Percentiles rank a stretch among this genome's conserved stretches.
Evolutionary conservation across 2,888 invertebrate genomes (phyloP).

Genomic region (Aricia artaxerxes): DNA sequence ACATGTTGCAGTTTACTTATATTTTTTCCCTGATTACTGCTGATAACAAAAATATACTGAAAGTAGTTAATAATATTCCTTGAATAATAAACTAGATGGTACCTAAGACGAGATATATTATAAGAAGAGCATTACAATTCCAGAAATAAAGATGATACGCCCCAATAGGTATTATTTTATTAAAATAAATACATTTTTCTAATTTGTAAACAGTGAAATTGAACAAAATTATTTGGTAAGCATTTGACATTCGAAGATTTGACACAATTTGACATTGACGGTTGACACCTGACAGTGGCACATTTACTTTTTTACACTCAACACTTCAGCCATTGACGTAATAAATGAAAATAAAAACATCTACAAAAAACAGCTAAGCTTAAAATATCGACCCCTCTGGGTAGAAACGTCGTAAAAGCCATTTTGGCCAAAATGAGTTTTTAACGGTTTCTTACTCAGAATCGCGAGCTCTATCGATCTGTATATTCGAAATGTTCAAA

Average conservation of each 20-base stretch:
- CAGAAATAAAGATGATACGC: neutral
- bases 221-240: neutral
- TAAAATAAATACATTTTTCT: neutral
- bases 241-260: conserved; percentile 5
- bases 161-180: neutral
- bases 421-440: no score
- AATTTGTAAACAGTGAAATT: neutral
- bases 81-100: neutral
- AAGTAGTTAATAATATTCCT: neutral
- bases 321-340: no score
- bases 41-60: neutral
- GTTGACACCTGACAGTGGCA: neutral
- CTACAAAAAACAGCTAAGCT: no score
- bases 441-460: no score
- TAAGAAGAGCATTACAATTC: neutral
- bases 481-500: no score
- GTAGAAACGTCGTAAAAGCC: no score
- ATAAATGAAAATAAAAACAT: no score
- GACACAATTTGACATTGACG: neutral
- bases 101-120: neutral
- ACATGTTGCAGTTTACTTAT: conserved; percentile 55
- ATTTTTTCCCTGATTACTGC: conserved; percentile 12
- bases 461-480: no score
- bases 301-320: neutral
- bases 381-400: no score